Evolutionary conservation across 2,797 vertebrate species (phyloP).

Genomic region (Carcharodon carcharias): DNA sequence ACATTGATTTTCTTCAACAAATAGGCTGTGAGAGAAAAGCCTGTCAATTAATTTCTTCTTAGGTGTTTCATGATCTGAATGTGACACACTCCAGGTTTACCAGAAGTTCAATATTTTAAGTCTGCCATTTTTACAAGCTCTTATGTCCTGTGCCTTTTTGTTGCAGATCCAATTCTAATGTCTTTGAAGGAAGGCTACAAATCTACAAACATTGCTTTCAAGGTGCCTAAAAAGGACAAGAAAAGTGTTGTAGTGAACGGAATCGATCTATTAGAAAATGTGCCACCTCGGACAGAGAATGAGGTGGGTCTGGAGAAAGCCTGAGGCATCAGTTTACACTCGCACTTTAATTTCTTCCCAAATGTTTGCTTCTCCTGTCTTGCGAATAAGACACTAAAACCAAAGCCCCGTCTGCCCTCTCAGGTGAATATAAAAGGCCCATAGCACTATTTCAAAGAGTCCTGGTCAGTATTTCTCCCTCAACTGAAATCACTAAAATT

Average conservation of each 20-base stretch:
- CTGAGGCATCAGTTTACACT: background rate
- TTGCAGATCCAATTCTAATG: slow-evolving; percentile 84
- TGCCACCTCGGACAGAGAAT: slow-evolving; percentile 90
- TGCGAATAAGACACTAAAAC: no score
- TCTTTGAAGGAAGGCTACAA: slow-evolving; percentile 91
- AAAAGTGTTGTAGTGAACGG: slow-evolving; percentile 88
- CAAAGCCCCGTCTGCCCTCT: background rate
- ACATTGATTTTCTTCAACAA: background rate
- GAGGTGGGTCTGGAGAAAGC: slow-evolving; percentile 63
- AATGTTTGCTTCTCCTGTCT: background rate
- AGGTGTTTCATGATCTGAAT: background rate
- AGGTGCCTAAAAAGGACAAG: slow-evolving; percentile 83
- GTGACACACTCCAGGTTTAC: background rate
- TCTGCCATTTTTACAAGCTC: background rate
- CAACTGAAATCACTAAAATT: no score
- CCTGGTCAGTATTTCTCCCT: background rate
- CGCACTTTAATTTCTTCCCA: background rate
- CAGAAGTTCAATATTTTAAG: background rate
- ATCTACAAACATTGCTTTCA: slow-evolving; percentile 80
- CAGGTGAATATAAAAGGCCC: background rate
- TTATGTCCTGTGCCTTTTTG: background rate
- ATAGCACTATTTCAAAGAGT: background rate
- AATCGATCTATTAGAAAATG: slow-evolving; percentile 90
- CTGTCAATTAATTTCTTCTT: background rate
- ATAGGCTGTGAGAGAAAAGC: background rate